Evolutionary conservation across 1,140 invertebrate genomes (phyloP), one percentile per base, ranked within the genome.

Genomic region (Conus betulinus): DNA sequence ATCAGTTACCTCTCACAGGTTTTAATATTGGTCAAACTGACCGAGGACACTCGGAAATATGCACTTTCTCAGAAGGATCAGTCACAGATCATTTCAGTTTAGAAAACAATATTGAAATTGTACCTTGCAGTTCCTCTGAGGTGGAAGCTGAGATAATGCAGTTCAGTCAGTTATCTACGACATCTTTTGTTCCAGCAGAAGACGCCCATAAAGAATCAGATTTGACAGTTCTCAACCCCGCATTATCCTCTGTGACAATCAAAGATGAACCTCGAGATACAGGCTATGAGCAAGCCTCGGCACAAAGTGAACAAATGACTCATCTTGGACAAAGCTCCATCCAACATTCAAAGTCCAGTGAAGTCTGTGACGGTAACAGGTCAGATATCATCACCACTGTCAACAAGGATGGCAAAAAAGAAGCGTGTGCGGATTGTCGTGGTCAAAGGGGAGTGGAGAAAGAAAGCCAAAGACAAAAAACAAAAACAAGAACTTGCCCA

Each of bases 381-480:
- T 23, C 27, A 17, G 5, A 53, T 81, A 51, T 39, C 79, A 53
- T 51, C 27, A 81, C 79, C 5, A 23, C 79, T 17, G 13, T 81
- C 17, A 52, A 7, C 39, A 52, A 81, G 79, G 27, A 51, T 2
- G 76, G 76, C 25, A 81, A 81, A 51, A 51, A 81, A 81, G 51
- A 8, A 17, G 51, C 39, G 51, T 10, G 51, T 81, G 39, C 79
- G 79, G 6, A 53, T 81, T 23, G 39, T 51, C 20, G 79, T 81
- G 27, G 39, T 81, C 51, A 81, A 51, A 53, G 79, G 79, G 51
- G 79, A 81, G 7, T 81, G 79, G 79, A 81, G 79, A 81, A 81
- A 81, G 79, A 81, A 81, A 39, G 39, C 39, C 79, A 52, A 52
- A 52, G 39, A 39, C 0, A 7, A 78, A 51, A 78, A 17, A 8